These are phyloP conservation scores for Adela reaumurella DNA, from an alignment of 2,888 invertebrate genomes.

Conservation along the genomic window DNA sequence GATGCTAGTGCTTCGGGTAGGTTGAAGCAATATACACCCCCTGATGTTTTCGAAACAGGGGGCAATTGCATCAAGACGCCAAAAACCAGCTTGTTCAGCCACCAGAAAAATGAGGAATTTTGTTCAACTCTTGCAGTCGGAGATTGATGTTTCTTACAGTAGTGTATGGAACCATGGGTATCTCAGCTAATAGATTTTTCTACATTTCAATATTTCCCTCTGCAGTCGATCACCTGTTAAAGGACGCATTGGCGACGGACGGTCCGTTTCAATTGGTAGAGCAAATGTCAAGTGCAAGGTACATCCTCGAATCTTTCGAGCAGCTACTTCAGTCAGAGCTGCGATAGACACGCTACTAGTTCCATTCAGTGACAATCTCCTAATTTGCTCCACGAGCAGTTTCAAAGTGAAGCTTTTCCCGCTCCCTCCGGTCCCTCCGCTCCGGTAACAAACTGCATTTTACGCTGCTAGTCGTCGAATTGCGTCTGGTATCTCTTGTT, in stretches of 20 bases:
- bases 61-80: slow-evolving; percentile 17
- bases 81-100: slow-evolving; percentile 11
- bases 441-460: too few relatives aligned
- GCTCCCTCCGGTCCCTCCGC: not conserved
- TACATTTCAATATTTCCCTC: not conserved
- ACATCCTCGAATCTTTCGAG: not conserved
- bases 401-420: not conserved
- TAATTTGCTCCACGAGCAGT: not conserved
- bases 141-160: slow-evolving; percentile 1
- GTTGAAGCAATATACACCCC: too few relatives aligned
- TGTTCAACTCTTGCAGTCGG: slow-evolving; percentile 8
- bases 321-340: not conserved
- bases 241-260: not conserved
- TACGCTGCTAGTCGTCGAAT: too few relatives aligned
- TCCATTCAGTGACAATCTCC: not conserved
- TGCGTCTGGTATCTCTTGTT: too few relatives aligned
- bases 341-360: not conserved
- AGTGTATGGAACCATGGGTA: slow-evolving; percentile 1
- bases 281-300: not conserved
- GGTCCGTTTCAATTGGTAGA: not conserved
- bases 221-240: not conserved
- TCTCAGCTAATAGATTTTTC: not conserved
- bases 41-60: slow-evolving; percentile 11
- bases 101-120: slow-evolving; percentile 5
- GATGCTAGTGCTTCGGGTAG: too few relatives aligned